Conservation (phyloP, 1,140 invertebrate species). For the Whitmania pigra region DNA sequence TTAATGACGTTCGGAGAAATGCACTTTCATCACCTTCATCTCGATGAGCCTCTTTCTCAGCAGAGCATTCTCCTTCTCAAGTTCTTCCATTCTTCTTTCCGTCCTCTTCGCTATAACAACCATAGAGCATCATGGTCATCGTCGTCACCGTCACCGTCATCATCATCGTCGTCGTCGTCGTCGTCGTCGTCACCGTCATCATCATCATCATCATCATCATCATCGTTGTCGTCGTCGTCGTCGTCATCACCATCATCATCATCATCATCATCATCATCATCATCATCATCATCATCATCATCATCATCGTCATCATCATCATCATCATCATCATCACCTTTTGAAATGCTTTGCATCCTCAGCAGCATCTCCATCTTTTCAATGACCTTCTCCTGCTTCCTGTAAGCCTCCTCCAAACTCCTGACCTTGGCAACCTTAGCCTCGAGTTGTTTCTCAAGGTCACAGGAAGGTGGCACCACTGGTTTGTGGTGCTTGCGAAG, state of each 20-base stretch:
- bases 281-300: conserved; percentile 5
- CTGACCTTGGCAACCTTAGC: conserved; percentile 8
- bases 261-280: conserved; percentile 7
- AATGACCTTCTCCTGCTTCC: conserved; percentile 21
- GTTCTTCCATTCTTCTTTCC: too few relatives aligned
- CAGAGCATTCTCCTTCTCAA: too few relatives aligned
- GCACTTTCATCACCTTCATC: too few relatives aligned
- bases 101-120: too few relatives aligned
- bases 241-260: too few relatives aligned
- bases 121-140: too few relatives aligned
- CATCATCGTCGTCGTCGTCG: not conserved
- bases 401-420: conserved; percentile 18
- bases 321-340: conserved; percentile 6
- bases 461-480: not conserved
- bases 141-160: not conserved
- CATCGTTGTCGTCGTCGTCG: too few relatives aligned
- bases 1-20: too few relatives aligned
- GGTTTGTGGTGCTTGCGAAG: not conserved
- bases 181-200: not conserved
- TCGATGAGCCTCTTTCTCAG: too few relatives aligned
- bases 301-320: not conserved
- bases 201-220: not conserved
- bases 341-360: not conserved
- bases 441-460: conserved; percentile 18
- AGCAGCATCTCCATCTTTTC: conserved; percentile 19